These are phyloP conservation scores for Trachurus trachurus DNA, from an alignment of 2,797 vertebrate genomes.

Conservation along the genomic window DNA sequence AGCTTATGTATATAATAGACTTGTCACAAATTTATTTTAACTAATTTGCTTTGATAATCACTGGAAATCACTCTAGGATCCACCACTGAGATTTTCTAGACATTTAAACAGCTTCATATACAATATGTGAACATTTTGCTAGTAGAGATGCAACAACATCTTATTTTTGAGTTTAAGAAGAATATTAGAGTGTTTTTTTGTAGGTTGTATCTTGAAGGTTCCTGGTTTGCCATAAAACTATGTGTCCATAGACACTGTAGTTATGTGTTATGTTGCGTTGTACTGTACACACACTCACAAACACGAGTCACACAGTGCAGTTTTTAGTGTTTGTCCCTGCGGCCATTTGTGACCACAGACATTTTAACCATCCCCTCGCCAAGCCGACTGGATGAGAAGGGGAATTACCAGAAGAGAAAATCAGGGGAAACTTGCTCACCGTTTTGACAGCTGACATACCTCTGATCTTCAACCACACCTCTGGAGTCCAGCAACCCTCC, in stretches of 20 bases:
- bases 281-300: neutral
- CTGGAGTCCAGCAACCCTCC: neutral
- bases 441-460: slow-evolving; percentile 39
- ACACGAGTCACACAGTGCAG: neutral
- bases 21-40: too few relatives aligned
- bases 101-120: too few relatives aligned
- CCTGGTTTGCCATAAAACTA: neutral
- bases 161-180: neutral
- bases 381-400: slow-evolving; percentile 1
- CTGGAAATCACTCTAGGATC: too few relatives aligned
- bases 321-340: slow-evolving; percentile 20
- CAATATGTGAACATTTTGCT: too few relatives aligned
- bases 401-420: slow-evolving; percentile 20
- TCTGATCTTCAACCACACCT: slow-evolving; percentile 30
- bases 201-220: neutral
- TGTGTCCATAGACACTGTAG: neutral
- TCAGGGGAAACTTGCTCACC: neutral
- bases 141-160: neutral
- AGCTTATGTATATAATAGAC: neutral
- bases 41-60: too few relatives aligned
- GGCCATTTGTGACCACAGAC: slow-evolving; percentile 9
- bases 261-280: too few relatives aligned
- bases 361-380: slow-evolving; percentile 8
- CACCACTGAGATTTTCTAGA: too few relatives aligned
- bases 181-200: neutral